Conservation (phyloP, 2,888 invertebrate species). For the Metopia argyrocephala region DNA sequence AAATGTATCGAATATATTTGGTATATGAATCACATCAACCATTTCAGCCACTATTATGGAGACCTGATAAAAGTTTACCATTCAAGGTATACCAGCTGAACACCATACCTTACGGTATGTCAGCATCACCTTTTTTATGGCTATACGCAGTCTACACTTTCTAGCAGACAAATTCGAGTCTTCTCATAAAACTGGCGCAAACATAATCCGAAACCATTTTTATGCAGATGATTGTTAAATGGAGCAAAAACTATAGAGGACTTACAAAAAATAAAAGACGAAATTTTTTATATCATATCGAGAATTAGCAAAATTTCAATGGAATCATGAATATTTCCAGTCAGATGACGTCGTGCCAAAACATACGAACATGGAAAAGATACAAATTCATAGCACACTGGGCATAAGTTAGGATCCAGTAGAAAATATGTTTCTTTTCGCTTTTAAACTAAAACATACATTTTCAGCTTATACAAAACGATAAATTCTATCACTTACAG, state of each 20-base stretch:
- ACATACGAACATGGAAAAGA: slow-evolving; percentile 26
- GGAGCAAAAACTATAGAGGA: no score
- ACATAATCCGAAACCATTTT: slow-evolving; percentile 18
- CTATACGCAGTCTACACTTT: slow-evolving; percentile 14
- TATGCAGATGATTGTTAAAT: no score
- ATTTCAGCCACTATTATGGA: slow-evolving; percentile 29
- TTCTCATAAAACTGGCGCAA: slow-evolving; percentile 8
- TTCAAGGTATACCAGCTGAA: slow-evolving; percentile 22
- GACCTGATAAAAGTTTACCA: slow-evolving; percentile 1
- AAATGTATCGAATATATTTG: slow-evolving; percentile 30
- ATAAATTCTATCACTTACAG: no score
- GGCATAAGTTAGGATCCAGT: slow-evolving; percentile 6
- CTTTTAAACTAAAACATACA: not conserved
- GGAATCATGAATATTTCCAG: not conserved
- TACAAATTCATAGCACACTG: not conserved
- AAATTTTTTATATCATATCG: slow-evolving; percentile 7
- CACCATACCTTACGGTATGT: slow-evolving; percentile 20
- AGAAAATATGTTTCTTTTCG: slow-evolving; percentile 6
- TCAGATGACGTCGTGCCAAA: slow-evolving; percentile 7
- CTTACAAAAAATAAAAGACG: no score
- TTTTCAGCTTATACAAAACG: no score
- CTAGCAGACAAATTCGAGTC: slow-evolving; percentile 17
- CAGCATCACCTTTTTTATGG: slow-evolving; percentile 12
- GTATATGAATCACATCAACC: not conserved
- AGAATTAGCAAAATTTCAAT: slow-evolving; percentile 27